phyloP scores from a whole-genome alignment of 2,113 vertebrate species.

The Crocuta crocuta region DNA sequence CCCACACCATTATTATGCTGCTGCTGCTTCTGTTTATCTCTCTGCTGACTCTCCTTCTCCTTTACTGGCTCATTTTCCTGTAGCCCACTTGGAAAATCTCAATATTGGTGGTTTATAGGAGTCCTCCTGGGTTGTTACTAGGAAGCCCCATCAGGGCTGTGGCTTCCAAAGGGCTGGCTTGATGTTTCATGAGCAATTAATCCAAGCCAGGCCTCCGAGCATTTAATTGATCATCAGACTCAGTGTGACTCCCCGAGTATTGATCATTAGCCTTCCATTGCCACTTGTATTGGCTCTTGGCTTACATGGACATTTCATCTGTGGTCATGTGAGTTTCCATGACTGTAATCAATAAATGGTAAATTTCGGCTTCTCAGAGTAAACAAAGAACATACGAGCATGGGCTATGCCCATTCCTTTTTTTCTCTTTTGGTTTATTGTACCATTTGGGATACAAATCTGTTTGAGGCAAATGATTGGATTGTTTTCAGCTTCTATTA shows the following conservation, averaged over 20 bases:
- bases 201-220: neutral
- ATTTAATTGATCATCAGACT: neutral
- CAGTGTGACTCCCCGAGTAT: neutral
- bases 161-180: neutral
- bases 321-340: neutral
- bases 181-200: neutral
- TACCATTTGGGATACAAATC: neutral
- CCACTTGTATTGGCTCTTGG: neutral
- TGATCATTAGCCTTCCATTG: neutral
- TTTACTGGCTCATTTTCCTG: neutral
- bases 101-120: neutral
- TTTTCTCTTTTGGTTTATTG: constrained; percentile 10
- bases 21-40: neutral
- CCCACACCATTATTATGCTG: accelerated
- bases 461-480: neutral
- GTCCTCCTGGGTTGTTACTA: neutral
- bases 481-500: constrained; percentile 27
- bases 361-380: neutral
- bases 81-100: neutral
- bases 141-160: neutral
- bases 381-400: neutral
- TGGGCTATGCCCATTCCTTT: neutral
- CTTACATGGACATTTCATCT: neutral
- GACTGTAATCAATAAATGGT: neutral
- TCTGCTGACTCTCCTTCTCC: neutral